Percentiles rank a stretch among this genome's conserved stretches.
These are phyloP conservation scores for Cossypha niveicapilla DNA, from an alignment of 2,797 vertebrate genomes.

Conservation along the genomic window DNA sequence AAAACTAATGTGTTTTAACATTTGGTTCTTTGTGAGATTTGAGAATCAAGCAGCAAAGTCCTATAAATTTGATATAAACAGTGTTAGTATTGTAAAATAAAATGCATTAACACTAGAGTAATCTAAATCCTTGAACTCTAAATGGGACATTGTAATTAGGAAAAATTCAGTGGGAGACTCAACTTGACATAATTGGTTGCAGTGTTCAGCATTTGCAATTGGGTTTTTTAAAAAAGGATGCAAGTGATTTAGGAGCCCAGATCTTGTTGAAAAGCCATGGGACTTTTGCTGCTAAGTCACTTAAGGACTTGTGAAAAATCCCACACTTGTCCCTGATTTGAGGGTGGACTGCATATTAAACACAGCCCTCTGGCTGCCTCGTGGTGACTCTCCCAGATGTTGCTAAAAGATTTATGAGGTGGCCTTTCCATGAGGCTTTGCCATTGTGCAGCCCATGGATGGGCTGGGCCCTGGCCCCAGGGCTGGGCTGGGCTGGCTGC, in stretches of 20 bases:
- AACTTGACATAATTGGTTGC: not conserved
- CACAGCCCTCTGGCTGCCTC: not conserved
- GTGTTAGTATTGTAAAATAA: not conserved
- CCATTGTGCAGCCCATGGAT: not conserved
- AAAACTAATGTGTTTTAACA: not conserved
- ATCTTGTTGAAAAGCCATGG: constrained; percentile 20
- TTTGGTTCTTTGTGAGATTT: not conserved
- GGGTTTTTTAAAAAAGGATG: not conserved
- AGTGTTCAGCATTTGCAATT: not conserved
- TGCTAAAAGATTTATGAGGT: not conserved
- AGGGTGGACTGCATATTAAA: constrained; percentile 38
- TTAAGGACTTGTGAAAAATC: constrained; percentile 57
- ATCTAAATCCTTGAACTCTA: not conserved
- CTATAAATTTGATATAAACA: not conserved
- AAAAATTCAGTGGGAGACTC: not conserved
- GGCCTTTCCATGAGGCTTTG: not conserved
- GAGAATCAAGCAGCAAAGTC: not conserved
- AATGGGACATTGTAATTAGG: not conserved
- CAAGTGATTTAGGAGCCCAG: constrained; percentile 34
- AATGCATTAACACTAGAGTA: not conserved
- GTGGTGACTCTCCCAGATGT: constrained; percentile 42
- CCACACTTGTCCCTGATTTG: constrained; percentile 43
- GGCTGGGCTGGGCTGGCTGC: not conserved
- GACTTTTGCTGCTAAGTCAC: constrained; percentile 35
- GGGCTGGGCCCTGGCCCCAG: not conserved